Conservation (phyloP, 2,888 invertebrate species). For the Hirtodrosophila trivittata region DNA sequence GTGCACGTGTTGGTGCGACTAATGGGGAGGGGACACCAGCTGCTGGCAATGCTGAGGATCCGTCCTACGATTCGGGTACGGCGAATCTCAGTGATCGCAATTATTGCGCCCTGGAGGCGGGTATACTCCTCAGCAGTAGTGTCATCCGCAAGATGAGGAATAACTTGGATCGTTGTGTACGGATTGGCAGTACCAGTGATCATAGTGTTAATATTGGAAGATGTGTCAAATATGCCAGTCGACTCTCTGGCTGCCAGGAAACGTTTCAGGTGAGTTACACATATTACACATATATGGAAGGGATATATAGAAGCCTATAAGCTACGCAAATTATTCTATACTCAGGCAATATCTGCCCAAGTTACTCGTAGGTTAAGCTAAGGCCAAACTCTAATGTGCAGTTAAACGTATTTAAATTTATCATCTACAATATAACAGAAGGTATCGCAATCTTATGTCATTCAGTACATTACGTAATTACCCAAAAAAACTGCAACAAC, state of each 20-base stretch:
- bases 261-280: slow-evolving; percentile 84
- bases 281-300: background rate
- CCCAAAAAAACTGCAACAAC: no score
- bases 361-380: no score
- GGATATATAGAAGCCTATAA: no score
- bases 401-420: no score
- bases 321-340: no score
- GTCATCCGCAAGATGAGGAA: slow-evolving; percentile 90
- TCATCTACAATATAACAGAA: no score
- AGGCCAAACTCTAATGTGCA: no score
- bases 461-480: no score
- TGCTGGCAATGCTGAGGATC: slow-evolving; percentile 9
- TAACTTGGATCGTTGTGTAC: slow-evolving; percentile 95
- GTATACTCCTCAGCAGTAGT: slow-evolving; percentile 94
- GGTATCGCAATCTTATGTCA: no score
- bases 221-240: slow-evolving; percentile 86
- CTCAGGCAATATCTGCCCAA: no score
- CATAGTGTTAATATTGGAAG: slow-evolving; percentile 95
- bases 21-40: slow-evolving; percentile 82
- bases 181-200: slow-evolving; percentile 91
- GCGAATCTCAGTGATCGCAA: slow-evolving; percentile 77
- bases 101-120: slow-evolving; percentile 88
- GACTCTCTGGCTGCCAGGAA: slow-evolving; percentile 83
- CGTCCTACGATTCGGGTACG: slow-evolving; percentile 35
- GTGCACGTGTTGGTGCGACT: slow-evolving; percentile 83